Evolutionary conservation across 1,140 invertebrate genomes (phyloP), one percentile per base, ranked within the genome.

Genomic region (Ganaspis sp.): DNA sequence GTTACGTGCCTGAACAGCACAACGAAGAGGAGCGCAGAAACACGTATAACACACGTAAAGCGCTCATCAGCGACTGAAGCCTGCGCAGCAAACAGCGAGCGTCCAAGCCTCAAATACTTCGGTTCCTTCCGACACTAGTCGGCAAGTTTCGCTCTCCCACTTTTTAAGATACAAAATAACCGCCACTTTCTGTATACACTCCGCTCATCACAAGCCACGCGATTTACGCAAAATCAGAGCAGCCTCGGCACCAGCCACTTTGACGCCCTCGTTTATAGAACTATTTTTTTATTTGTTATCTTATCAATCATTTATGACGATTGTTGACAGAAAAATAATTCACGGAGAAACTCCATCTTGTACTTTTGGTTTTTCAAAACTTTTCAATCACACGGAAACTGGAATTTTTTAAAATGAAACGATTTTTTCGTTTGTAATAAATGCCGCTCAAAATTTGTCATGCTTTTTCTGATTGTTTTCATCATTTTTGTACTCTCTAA

Each of bases 51-150:
- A 78, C 87, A 80, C 83, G 79, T 29, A 72, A 85, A 87, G 87
- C 87, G 88, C 88, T 87, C 87, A 87, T 85, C 87, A 75, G 87
- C 88, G 86, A 90, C 88, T 89, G 86, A 84, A 72, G 72, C 42
- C 38, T 26, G 81, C 69, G 70, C 79, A 75, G 81, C 58, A 73
- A 64, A 45, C 58, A 81, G 75, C 84, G 73, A 69, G 69, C 78
- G 73, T 73, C 69, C 76, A 49, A 81, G 70, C 72, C 82, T 82
- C 76, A 29, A 69, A 45, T 26, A 70, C 38, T 23, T 75, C 75
- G 83, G 74, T 40, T 4, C 0, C 29, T 11, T 19, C 69, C 84
- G 80, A 9, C 40, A 1, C 0, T 8, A 2, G 1, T 80, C 84
- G 77, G 72, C 49, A 2, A 54, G 74, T 74, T 70, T 71, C 74